Base-by-base conservation (phyloP, 2,797 vertebrate species). In the Tragopan temminckii region DNA sequence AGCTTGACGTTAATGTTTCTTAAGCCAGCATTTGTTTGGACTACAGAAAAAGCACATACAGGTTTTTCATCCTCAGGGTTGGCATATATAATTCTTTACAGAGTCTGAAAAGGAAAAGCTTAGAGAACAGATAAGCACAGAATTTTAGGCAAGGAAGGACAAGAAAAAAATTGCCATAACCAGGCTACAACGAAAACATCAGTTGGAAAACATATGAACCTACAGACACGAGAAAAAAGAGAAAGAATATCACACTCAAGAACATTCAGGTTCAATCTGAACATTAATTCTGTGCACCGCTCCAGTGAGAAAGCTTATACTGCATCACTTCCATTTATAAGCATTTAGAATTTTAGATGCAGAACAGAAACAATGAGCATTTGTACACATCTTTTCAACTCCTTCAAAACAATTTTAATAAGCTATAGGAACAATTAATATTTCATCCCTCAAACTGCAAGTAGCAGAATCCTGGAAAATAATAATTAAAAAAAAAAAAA, bases 261-360 rank as follows among this genome's bases (percentile, higher is more conserved):
- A 33, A 61, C 7, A 14, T 7, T 77, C 38, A 27, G 17, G 2
- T 58, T 13, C 5, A 4, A 5, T 68, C 16, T 78, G 16, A 80
- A 5, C 20, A 53, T 67, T 68, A 77, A 64, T 9, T 1, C 0
- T 10, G 10, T 13, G 3, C 13, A 63, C 5, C 63, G 4, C 31
- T 80, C 61, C 2, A 89, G 3, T n/a, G 42, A 17, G 57, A 68
- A 80, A 75, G 6, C 2, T 52, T 55, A 67, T 6, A 2, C 16
- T 55, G 46, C 69, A 29, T 53, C 11, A 4, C 48, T 91, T 75
- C 4, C 2, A 16, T 50, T 64, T 68, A 24, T 69, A 78, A 72
- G 5, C 5, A 50, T 58, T 33, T 75, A 5, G 7, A 80, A 42
- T 53, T 88, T 83, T 50, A 59, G 27, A 57, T 2, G 8, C 3